These are phyloP conservation scores for Elysia crispata DNA, from an alignment of 2,888 invertebrate species.

Conservation along the genomic window DNA sequence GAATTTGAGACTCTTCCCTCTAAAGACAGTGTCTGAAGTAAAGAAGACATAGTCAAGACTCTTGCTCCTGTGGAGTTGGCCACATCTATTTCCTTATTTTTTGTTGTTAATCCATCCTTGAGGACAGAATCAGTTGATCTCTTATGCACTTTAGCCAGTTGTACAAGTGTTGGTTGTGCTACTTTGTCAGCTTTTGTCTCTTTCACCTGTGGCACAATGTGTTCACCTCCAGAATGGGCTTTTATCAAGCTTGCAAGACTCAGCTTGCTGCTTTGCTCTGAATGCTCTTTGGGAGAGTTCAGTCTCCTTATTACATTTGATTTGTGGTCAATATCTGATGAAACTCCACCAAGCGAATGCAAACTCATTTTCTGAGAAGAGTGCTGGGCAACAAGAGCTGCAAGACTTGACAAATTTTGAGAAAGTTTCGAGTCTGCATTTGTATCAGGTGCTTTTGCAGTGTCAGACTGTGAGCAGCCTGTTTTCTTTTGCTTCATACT, in stretches of 20 bases:
- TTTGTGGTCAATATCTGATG: too few species aligned
- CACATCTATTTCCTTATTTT: background rate
- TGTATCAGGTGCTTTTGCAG: too few species aligned
- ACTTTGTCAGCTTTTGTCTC: background rate
- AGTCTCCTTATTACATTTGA: too few species aligned
- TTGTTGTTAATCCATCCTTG: background rate
- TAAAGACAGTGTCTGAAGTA: too few species aligned
- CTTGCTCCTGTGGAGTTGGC: background rate
- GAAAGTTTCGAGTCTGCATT: background rate
- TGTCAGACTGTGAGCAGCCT: too few species aligned
- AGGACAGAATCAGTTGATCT: background rate
- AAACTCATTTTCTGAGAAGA: background rate
- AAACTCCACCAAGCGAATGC: background rate
- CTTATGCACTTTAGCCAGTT: conserved; percentile 26
- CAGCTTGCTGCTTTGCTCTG: too few species aligned
- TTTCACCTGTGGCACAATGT: too few species aligned
- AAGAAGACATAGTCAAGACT: too few species aligned
- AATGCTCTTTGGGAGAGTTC: too few species aligned
- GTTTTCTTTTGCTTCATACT: too few species aligned
- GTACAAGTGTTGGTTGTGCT: background rate
- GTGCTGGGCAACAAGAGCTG: background rate
- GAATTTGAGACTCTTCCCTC: background rate
- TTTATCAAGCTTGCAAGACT: too few species aligned
- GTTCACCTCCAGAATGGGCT: too few species aligned
- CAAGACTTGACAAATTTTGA: conserved; percentile 4